These are phyloP conservation scores for Helarctos malayanus DNA, from an alignment of 2,797 vertebrate genomes.

Conservation along the genomic window DNA sequence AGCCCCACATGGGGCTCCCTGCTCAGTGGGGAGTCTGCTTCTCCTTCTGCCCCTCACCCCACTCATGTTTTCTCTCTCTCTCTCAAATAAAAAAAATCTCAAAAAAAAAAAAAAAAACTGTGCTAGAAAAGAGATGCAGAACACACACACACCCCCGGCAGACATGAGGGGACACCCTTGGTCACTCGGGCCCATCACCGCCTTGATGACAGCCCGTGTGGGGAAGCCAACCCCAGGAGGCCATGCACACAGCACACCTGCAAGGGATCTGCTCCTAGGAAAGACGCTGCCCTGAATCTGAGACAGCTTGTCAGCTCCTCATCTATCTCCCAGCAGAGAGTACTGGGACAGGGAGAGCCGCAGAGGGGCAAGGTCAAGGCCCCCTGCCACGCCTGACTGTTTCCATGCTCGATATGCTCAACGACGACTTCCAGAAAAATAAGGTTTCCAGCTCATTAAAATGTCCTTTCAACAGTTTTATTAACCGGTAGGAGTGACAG, in stretches of 20 bases:
- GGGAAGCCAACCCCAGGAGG: background rate
- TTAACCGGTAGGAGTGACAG: background rate
- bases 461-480: background rate
- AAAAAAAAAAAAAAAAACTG: no score
- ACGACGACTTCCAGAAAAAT: background rate
- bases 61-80: background rate
- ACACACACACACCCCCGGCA: fast-evolving
- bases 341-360: fast-evolving
- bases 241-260: fast-evolving
- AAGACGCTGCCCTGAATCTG: fast-evolving
- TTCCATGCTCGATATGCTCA: no score
- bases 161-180: background rate
- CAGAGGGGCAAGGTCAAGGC: fast-evolving
- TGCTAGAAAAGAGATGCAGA: background rate
- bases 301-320: background rate
- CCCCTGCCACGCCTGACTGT: fast-evolving
- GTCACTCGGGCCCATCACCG: background rate
- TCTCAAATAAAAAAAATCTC: no score
- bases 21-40: background rate
- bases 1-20: background rate
- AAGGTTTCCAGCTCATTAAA: background rate
- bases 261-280: background rate
- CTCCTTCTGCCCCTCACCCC: background rate
- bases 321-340: background rate
- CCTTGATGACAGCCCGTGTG: fast-evolving